phyloP scores from a whole-genome alignment of 2,797 vertebrate genomes.

The Chloroceryle amazona region DNA sequence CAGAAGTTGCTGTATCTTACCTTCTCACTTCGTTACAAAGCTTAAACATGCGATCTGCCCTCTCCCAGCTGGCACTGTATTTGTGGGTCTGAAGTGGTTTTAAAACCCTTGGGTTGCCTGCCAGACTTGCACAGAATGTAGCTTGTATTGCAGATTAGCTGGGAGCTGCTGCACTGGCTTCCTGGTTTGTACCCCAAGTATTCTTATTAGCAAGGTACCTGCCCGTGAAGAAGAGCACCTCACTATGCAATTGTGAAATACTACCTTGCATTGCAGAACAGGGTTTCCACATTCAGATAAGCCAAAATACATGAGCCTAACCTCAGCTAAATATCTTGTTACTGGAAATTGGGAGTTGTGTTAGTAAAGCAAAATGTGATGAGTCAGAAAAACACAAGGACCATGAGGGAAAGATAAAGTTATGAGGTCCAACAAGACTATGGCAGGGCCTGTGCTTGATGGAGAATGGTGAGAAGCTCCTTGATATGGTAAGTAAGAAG shows the following conservation, averaged over 20 bases:
- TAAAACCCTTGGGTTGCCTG: slow-evolving; percentile 23
- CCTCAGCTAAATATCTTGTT: neutral
- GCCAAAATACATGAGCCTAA: neutral
- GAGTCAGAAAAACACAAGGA: neutral
- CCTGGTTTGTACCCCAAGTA: neutral
- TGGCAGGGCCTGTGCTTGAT: neutral
- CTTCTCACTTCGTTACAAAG: slow-evolving; percentile 59
- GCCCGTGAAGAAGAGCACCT: neutral
- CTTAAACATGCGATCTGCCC: slow-evolving; percentile 62
- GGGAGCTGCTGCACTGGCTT: neutral
- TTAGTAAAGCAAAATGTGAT: neutral
- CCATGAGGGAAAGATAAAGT: neutral
- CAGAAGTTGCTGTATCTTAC: slow-evolving; percentile 72
- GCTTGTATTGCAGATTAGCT: neutral
- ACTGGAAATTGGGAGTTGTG: neutral
- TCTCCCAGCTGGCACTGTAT: slow-evolving; percentile 55
- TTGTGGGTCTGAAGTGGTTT: slow-evolving; percentile 52
- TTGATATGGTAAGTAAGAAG: neutral
- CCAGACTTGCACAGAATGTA: neutral
- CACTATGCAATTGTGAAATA: neutral
- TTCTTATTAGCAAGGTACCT: neutral
- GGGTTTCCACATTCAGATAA: neutral
- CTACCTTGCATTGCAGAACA: neutral
- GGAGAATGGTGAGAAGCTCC: neutral
- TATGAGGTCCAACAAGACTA: neutral